Conservation (phyloP, 2,797 vertebrate genomes). For the Zalophus californianus region DNA sequence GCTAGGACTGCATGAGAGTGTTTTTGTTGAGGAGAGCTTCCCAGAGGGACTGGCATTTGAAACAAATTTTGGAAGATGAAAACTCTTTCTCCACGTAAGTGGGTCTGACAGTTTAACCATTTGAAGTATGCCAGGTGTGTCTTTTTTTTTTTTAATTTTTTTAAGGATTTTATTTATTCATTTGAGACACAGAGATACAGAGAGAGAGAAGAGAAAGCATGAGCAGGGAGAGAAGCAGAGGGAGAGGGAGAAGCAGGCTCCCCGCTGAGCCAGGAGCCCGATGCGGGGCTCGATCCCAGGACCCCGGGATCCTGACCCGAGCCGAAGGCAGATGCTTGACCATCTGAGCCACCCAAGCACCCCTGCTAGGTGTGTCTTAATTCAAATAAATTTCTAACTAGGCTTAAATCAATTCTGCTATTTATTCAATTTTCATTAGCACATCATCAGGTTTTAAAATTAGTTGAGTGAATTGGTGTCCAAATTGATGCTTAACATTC, state of each 20-base stretch:
- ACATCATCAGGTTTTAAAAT: background rate
- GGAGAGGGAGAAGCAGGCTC: no score
- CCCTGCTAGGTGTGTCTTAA: background rate
- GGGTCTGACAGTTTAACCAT: background rate
- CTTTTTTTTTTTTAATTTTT: no score
- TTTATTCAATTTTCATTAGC: background rate
- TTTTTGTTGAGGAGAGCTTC: background rate
- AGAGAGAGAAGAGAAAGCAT: no score
- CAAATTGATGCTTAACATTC: background rate
- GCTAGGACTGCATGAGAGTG: accelerated
- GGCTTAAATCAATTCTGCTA: background rate
- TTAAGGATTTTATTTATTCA: no score
- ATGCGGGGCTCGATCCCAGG: no score
- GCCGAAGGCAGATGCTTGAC: no score
- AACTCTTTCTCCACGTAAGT: background rate
- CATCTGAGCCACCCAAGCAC: no score
- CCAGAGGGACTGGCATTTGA: background rate
- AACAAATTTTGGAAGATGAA: background rate
- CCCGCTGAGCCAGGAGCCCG: no score
- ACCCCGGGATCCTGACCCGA: no score
- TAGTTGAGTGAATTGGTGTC: background rate
- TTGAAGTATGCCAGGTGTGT: background rate
- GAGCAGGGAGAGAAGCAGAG: no score
- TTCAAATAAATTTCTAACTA: background rate
- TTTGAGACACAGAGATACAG: no score